Conservation (phyloP, 1,140 invertebrate genomes). For the Polyergus mexicanus region DNA sequence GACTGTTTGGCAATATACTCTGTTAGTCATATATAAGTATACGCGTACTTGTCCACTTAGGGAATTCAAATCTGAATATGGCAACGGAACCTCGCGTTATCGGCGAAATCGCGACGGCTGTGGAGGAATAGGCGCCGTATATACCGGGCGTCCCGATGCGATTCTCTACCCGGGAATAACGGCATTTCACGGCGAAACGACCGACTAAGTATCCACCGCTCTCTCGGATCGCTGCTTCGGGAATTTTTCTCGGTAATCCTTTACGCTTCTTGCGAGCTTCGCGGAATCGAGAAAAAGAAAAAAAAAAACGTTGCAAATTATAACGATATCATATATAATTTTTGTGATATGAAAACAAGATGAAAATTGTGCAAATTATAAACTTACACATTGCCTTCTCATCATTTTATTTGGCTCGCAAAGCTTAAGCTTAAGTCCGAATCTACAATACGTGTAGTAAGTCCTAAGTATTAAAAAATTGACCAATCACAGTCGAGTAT, state of each 20-base stretch:
- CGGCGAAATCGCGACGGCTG: conserved; percentile 53
- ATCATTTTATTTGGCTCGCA: no score
- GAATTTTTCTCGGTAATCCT: conserved; percentile 47
- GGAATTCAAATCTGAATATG: conserved; percentile 74
- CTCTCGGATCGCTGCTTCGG: conserved; percentile 36
- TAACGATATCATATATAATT: background rate
- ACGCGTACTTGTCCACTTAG: conserved; percentile 72
- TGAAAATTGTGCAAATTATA: no score
- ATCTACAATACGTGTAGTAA: no score
- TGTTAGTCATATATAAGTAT: conserved; percentile 72
- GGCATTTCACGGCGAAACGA: conserved; percentile 50
- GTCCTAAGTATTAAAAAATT: no score
- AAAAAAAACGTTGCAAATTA: background rate
- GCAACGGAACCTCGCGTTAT: conserved; percentile 71
- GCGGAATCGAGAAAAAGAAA: no score
- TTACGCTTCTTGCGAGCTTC: background rate
- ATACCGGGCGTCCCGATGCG: conserved; percentile 20
- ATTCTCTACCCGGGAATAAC: conserved; percentile 48
- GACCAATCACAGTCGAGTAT: no score
- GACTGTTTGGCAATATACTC: conserved; percentile 51
- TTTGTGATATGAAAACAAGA: background rate
- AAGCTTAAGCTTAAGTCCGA: no score
- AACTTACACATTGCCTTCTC: no score
- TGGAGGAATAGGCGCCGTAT: conserved; percentile 2
- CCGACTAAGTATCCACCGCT: conserved; percentile 25